phyloP scores from a whole-genome alignment of 1,140 invertebrate species.

The Macrosteles quadrilineatus region DNA sequence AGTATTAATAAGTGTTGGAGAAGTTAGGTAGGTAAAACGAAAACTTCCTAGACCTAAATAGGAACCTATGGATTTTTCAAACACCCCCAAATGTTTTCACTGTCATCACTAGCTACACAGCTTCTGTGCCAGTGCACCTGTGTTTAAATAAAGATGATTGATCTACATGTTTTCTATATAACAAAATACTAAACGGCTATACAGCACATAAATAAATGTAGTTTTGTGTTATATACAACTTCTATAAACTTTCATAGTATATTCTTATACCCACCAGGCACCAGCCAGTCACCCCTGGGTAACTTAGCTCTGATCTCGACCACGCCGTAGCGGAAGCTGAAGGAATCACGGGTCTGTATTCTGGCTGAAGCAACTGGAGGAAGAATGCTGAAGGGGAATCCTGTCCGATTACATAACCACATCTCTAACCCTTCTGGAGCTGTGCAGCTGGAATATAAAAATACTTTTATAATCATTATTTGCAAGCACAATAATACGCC shows the following conservation, averaged over 20 bases:
- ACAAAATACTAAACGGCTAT: slow-evolving; percentile 7
- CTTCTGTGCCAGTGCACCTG: no score
- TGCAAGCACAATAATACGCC: no score
- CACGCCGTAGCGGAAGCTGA: slow-evolving; percentile 66
- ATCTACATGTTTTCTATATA: not conserved
- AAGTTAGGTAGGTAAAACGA: no score
- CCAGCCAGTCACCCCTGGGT: slow-evolving; percentile 72
- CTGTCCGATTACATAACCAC: slow-evolving; percentile 24
- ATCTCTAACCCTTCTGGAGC: slow-evolving; percentile 18
- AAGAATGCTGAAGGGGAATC: slow-evolving; percentile 45
- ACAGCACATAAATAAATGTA: slow-evolving; percentile 11
- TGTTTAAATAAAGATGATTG: no score
- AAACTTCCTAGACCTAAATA: no score
- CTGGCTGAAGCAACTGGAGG: slow-evolving; percentile 67
- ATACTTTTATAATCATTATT: not conserved
- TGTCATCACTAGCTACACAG: no score
- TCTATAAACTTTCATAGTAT: not conserved
- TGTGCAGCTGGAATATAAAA: slow-evolving; percentile 35
- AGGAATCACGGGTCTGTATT: slow-evolving; percentile 62
- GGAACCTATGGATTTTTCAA: no score
- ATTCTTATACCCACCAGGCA: slow-evolving; percentile 59
- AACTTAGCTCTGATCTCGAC: slow-evolving; percentile 69
- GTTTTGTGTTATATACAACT: slow-evolving; percentile 21
- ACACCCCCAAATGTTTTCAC: no score
- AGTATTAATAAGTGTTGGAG: no score